phyloP scores from a whole-genome alignment of 1,140 invertebrate genomes.

The Drosophila bipectinata region DNA sequence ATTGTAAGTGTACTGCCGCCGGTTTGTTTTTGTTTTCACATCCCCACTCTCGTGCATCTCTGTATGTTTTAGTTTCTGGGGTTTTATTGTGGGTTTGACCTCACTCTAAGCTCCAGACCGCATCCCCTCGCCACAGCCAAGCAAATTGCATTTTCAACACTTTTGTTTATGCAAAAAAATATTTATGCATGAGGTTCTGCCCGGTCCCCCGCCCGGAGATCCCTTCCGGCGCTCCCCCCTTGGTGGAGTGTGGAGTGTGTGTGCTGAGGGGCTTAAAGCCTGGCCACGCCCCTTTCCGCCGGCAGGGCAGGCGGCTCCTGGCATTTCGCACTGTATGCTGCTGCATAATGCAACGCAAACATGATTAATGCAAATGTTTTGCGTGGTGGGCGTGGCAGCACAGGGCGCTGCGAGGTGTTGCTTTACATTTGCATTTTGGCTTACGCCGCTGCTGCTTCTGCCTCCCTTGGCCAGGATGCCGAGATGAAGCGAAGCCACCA shows the following conservation, averaged over 20 bases:
- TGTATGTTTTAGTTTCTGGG: constrained; percentile 20
- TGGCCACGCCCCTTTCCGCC: constrained; percentile 30
- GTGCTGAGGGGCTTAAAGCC: constrained; percentile 51
- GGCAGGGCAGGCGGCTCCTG: neutral
- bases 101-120: constrained; percentile 51
- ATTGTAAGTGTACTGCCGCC: neutral
- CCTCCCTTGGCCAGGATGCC: constrained; percentile 2
- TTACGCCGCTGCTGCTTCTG: constrained; percentile 32
- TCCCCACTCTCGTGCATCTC: neutral
- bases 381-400: constrained; percentile 68
- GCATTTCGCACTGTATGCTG: constrained; percentile 52
- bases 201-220: constrained; percentile 5
- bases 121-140: constrained; percentile 15
- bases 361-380: constrained; percentile 82
- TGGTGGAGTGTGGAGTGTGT: constrained; percentile 24
- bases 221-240: neutral
- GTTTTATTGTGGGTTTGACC: constrained; percentile 68
- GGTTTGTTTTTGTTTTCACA: neutral
- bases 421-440: constrained; percentile 79
- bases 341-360: constrained; percentile 80
- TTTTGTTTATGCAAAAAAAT: constrained; percentile 79
- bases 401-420: constrained; percentile 56
- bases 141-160: constrained; percentile 80
- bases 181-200: constrained; percentile 53
- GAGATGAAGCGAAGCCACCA: constrained; percentile 4